Evolutionary conservation across 2,113 vertebrate species (phyloP).

Genomic region (Clarias macrocephalus): DNA sequence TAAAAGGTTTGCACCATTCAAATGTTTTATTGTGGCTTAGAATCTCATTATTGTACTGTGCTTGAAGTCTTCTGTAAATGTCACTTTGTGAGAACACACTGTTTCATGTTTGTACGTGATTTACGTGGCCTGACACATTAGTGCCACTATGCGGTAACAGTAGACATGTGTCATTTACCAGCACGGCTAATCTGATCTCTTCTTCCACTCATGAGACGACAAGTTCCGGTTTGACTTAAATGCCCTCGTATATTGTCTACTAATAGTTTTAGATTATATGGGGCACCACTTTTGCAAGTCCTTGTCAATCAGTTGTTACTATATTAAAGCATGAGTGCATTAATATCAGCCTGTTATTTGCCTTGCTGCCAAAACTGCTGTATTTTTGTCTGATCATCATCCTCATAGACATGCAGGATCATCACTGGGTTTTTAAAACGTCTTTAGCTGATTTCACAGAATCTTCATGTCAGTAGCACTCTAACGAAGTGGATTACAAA

Average conservation of each 20-base stretch:
- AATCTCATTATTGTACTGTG: too few species aligned
- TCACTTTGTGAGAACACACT: too few species aligned
- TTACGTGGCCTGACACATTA: too few species aligned
- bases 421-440: not conserved
- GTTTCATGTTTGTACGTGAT: too few species aligned
- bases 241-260: not conserved
- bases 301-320: not conserved
- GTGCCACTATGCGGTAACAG: too few species aligned
- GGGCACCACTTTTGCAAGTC: not conserved
- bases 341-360: not conserved
- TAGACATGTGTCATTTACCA: too few species aligned
- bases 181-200: too few species aligned
- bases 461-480: not conserved
- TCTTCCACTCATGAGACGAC: too few species aligned
- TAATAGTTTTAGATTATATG: not conserved
- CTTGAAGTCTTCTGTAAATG: too few species aligned
- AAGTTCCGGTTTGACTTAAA: too few species aligned
- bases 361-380: not conserved
- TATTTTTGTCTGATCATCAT: not conserved
- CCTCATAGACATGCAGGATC: not conserved
- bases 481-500: not conserved
- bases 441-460: not conserved
- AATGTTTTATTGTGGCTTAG: too few species aligned
- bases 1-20: too few species aligned
- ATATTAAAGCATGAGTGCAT: not conserved